Evolutionary conservation across 1,140 invertebrate genomes (phyloP).

Genomic region (Globodera ellingtonae): DNA sequence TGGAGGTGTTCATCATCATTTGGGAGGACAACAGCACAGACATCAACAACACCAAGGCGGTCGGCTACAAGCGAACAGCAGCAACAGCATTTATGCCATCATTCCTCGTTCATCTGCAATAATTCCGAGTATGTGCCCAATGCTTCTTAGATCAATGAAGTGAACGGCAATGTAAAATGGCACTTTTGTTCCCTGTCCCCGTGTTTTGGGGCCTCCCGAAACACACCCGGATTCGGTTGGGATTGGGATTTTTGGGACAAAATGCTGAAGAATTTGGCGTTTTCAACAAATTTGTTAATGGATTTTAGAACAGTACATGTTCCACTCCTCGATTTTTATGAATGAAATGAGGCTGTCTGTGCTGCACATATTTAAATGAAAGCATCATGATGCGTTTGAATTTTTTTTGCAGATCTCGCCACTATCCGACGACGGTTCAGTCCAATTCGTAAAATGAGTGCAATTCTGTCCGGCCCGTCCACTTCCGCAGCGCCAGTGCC

Average conservation of each 20-base stretch:
- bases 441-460: slow-evolving; percentile 1
- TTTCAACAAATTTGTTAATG: too few relatives aligned
- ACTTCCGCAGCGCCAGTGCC: neutral
- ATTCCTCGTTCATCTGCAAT: neutral
- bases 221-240: too few relatives aligned
- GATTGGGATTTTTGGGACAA: too few relatives aligned
- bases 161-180: too few relatives aligned
- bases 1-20: neutral
- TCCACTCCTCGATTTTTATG: too few relatives aligned
- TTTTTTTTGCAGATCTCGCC: neutral
- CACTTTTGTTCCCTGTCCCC: neutral
- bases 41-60: neutral
- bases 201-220: too few relatives aligned
- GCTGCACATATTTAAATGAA: too few relatives aligned
- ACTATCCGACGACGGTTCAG: neutral
- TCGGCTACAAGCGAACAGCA: neutral
- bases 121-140: neutral
- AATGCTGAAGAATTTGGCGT: too few relatives aligned
- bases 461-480: neutral
- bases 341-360: too few relatives aligned
- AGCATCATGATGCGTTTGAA: neutral
- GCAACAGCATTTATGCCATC: neutral
- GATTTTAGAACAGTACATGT: too few relatives aligned
- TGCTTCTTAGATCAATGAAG: too few relatives aligned
- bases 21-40: neutral